A percentile compares a stretch with the other conserved stretches of the same genome.
Conservation (phyloP, 2,113 vertebrate genomes). For the Platichthys stellatus region DNA sequence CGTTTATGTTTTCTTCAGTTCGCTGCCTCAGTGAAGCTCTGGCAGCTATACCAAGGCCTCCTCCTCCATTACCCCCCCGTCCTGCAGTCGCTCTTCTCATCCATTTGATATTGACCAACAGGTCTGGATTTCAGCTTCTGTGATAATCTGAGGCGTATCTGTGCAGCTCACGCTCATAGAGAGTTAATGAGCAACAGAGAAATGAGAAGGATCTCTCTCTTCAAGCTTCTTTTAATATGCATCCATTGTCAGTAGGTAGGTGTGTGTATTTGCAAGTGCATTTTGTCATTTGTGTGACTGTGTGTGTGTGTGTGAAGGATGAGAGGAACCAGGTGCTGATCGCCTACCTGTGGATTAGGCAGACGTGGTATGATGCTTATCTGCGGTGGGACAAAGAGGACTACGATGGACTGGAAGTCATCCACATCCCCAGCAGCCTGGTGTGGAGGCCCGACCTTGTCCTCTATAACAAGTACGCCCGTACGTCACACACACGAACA, state of each 20-base stretch:
- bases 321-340: conserved; percentile 97
- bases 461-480: conserved; percentile 95
- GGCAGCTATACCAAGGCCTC: conserved; percentile 24
- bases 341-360: conserved; percentile 95
- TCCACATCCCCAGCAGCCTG: conserved; percentile 94
- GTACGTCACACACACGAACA: conserved; percentile 44
- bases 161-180: conserved; percentile 15
- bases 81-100: conserved; percentile 8
- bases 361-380: conserved; percentile 94
- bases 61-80: conserved; percentile 11
- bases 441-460: conserved; percentile 98
- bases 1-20: conserved; percentile 36
- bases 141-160: conserved; percentile 41
- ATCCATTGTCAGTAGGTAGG: not conserved
- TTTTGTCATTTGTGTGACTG: not conserved
- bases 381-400: conserved; percentile 94
- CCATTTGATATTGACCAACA: conserved; percentile 73
- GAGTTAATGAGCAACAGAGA: conserved; percentile 38
- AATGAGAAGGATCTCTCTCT: conserved; percentile 9
- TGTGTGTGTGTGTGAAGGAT: conserved; percentile 81
- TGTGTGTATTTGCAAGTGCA: not conserved
- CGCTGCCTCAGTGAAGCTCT: conserved; percentile 36
- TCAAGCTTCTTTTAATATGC: not conserved
- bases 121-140: conserved; percentile 65
- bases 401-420: conserved; percentile 94